Percentiles rank a stretch among this genome's conserved stretches.
Conservation (phyloP, 2,113 vertebrate genomes). For the Oceanites oceanicus region DNA sequence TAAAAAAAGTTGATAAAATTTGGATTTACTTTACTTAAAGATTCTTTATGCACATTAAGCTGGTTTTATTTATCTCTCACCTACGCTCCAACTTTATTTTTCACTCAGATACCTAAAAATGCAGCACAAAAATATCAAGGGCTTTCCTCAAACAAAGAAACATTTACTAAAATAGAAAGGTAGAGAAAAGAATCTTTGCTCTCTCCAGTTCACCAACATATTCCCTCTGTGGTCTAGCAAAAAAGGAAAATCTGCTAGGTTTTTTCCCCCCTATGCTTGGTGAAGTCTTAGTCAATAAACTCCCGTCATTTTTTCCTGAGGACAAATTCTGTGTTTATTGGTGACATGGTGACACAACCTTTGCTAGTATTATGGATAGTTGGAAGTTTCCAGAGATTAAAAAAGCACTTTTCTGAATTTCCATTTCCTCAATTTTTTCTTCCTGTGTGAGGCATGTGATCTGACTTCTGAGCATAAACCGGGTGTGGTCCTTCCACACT, state of each 20-base stretch:
- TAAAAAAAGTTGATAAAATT: neutral
- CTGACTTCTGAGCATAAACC: neutral
- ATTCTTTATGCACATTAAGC: neutral
- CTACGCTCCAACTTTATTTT: neutral
- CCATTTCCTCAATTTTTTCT: neutral
- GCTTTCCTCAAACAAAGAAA: neutral
- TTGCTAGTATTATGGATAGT: neutral
- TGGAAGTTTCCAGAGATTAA: neutral
- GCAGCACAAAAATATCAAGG: neutral
- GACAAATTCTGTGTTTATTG: neutral
- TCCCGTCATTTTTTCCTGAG: neutral
- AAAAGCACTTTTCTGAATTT: neutral
- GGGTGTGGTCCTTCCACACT: neutral
- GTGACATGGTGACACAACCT: neutral
- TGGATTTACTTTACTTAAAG: neutral
- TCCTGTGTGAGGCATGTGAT: neutral
- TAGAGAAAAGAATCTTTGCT: neutral
- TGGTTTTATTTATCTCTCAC: neutral
- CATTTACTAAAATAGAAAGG: neutral
- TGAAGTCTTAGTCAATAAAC: neutral
- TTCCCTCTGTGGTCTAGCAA: neutral
- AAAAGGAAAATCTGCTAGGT: neutral
- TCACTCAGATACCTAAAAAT: neutral
- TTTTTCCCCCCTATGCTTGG: neutral
- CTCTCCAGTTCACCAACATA: neutral